Percentiles rank a stretch among this genome's conserved stretches.
phyloP scores from a whole-genome alignment of 2,113 vertebrate genomes.

The Strigops habroptila region DNA sequence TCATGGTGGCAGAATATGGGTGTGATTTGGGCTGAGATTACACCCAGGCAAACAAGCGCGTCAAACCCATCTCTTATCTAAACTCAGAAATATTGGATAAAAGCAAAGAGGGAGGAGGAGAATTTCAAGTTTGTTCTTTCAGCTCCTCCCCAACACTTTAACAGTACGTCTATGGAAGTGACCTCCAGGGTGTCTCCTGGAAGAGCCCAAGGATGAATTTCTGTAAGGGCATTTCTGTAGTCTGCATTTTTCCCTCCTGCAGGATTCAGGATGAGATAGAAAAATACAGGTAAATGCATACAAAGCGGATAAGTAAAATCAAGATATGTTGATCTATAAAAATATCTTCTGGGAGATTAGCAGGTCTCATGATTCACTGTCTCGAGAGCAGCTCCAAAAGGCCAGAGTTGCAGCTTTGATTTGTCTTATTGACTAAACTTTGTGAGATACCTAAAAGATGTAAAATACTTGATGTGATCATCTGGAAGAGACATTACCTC shows the following conservation, averaged over 20 bases:
- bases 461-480: neutral
- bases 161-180: neutral
- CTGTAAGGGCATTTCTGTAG: neutral
- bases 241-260: neutral
- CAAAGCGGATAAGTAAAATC: neutral
- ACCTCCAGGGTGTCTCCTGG: neutral
- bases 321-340: neutral
- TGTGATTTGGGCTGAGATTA: neutral
- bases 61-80: neutral
- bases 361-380: neutral
- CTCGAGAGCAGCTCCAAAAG: neutral
- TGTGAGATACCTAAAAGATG: neutral
- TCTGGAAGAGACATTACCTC: neutral
- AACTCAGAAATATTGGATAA: neutral
- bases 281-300: neutral
- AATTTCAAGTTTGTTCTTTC: neutral
- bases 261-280: neutral
- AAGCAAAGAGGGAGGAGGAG: neutral
- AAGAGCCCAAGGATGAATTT: neutral
- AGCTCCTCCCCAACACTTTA: neutral
- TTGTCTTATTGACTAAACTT: neutral
- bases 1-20: neutral
- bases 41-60: accelerated
- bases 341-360: neutral
- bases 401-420: neutral